These are phyloP conservation scores for Nansenia antarctica DNA, from an alignment of 2,113 vertebrate species.

Conservation along the genomic window DNA sequence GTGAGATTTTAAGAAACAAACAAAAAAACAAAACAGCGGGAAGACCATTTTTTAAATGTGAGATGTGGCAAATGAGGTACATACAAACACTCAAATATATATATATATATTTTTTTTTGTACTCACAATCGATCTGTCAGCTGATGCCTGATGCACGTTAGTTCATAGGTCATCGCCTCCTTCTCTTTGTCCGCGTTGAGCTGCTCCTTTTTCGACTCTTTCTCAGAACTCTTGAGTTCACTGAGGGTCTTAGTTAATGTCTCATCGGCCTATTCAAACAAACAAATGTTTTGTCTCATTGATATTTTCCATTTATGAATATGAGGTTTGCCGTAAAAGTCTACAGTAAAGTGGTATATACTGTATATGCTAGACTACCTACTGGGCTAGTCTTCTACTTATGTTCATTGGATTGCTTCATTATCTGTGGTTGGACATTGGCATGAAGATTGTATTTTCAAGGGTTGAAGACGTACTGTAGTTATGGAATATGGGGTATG, in stretches of 20 bases:
- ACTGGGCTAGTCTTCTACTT: no score
- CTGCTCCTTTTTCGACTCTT: slow-evolving; percentile 34
- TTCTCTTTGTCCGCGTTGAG: slow-evolving; percentile 50
- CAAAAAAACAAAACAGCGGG: no score
- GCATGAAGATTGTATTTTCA: no score
- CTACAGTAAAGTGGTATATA: no score
- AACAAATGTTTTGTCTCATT: background rate
- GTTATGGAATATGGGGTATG: no score
- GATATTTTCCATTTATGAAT: background rate
- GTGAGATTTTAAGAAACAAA: background rate
- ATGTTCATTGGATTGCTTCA: no score
- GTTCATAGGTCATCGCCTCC: slow-evolving; percentile 17
- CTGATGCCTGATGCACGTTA: slow-evolving; percentile 27
- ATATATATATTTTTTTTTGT: background rate
- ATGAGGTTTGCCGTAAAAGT: no score
- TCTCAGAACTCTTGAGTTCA: slow-evolving; percentile 46
- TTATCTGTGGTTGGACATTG: no score
- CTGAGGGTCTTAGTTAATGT: slow-evolving; percentile 18
- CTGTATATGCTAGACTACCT: no score
- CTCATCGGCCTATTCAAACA: slow-evolving; percentile 55
- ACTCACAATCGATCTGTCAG: slow-evolving; percentile 64
- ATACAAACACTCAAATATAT: background rate
- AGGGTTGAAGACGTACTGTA: no score
- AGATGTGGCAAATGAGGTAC: no score
- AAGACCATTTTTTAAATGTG: no score